Conservation (phyloP, 1,140 invertebrate species). For the Diabrotica undecimpunctata region DNA sequence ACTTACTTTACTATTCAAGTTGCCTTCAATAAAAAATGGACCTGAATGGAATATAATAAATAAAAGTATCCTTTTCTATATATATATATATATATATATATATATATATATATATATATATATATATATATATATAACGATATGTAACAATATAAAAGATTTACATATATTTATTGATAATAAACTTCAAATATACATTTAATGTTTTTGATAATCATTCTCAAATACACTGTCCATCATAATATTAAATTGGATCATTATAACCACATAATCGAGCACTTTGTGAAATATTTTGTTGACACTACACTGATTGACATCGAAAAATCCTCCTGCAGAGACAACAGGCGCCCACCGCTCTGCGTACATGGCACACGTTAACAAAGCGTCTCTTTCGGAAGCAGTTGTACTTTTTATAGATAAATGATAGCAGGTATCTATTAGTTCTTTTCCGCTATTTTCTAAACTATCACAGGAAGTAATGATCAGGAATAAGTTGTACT, state of each 20-base stretch:
- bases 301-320: neutral
- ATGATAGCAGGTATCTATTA: neutral
- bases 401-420: neutral
- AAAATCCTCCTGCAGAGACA: neutral
- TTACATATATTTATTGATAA: too few species aligned
- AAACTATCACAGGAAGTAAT: neutral
- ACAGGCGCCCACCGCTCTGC: neutral
- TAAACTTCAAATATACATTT: too few species aligned
- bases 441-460: neutral
- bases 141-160: too few species aligned
- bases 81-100: too few species aligned
- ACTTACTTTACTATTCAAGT: too few species aligned
- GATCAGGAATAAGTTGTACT: neutral
- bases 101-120: too few species aligned
- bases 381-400: neutral
- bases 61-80: too few species aligned
- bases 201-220: too few species aligned
- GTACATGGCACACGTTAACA: neutral
- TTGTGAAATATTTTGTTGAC: neutral
- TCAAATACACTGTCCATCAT: neutral
- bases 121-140: too few species aligned
- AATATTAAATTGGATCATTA: neutral
- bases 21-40: too few species aligned
- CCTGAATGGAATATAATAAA: too few species aligned
- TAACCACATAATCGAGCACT: neutral